Conservation (phyloP, 2,797 vertebrate genomes). For the Hapalemur alaotrensis region DNA sequence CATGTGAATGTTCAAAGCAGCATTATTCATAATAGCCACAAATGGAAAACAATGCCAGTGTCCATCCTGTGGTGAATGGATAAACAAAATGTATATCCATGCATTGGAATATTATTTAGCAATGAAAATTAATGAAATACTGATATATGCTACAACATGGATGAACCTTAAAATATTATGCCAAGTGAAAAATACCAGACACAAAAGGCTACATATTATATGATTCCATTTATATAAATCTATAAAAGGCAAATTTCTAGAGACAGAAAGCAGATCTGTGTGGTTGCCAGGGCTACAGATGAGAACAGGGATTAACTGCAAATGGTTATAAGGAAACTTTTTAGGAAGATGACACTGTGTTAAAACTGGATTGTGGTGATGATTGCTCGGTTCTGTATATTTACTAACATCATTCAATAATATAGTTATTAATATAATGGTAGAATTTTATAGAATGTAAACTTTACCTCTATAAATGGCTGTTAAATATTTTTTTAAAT, state of each 20-base stretch:
- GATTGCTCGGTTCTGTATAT: not conserved
- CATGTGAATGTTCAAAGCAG: not conserved
- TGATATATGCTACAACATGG: too few relatives aligned
- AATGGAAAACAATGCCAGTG: not conserved
- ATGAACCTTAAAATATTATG: not conserved
- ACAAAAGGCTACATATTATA: not conserved
- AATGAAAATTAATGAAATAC: not conserved
- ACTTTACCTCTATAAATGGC: not conserved
- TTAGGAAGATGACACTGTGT: not conserved
- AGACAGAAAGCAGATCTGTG: not conserved
- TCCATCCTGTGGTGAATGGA: not conserved
- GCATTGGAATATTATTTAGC: not conserved
- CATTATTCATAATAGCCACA: not conserved
- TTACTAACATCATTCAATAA: not conserved
- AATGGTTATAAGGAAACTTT: not conserved
- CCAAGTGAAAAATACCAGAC: not conserved
- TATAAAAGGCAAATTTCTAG: not conserved
- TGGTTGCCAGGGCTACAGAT: not conserved
- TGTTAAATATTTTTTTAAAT: not conserved
- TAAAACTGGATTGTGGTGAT: not conserved
- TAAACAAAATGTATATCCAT: not conserved
- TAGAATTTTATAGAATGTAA: not conserved
- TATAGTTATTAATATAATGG: not conserved
- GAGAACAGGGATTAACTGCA: not conserved
- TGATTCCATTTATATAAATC: not conserved